These are phyloP conservation scores for Nothocercus julius DNA, from an alignment of 2,113 vertebrate species.

Conservation along the genomic window DNA sequence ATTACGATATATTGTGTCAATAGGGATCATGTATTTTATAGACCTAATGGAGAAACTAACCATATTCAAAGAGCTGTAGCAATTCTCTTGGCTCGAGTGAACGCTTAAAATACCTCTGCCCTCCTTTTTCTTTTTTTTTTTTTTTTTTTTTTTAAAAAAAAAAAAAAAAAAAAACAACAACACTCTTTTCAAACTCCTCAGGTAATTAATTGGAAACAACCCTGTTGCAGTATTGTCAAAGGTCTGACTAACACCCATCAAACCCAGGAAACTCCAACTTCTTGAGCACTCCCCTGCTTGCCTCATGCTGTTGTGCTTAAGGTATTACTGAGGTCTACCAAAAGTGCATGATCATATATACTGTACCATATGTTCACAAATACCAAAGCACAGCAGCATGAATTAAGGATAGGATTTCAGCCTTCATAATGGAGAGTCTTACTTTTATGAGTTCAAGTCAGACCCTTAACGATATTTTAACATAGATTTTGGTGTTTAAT, in stretches of 20 bases:
- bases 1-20: background rate
- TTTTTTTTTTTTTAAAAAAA: too few relatives aligned
- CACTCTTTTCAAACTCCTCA: background rate
- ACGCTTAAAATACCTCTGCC: background rate
- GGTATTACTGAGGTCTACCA: constrained; percentile 24
- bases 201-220: constrained; percentile 60
- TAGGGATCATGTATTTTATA: background rate
- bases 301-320: constrained; percentile 5
- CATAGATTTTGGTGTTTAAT: constrained; percentile 66
- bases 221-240: constrained; percentile 29
- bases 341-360: background rate
- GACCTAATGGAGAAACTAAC: background rate
- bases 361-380: constrained; percentile 43
- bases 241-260: constrained; percentile 49
- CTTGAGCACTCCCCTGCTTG: constrained; percentile 27
- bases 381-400: background rate
- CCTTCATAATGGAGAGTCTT: constrained; percentile 35
- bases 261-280: constrained; percentile 35
- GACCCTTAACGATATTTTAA: constrained; percentile 56
- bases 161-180: background rate
- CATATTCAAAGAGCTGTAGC: background rate
- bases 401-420: constrained; percentile 31
- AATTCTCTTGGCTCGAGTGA: background rate
- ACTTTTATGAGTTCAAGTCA: constrained; percentile 37
- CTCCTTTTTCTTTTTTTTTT: too few relatives aligned